A percentile compares a stretch with the other conserved stretches of the same genome.
Evolutionary conservation across 2,888 invertebrate genomes (phyloP).

Genomic region (Polymixis flavicincta): DNA sequence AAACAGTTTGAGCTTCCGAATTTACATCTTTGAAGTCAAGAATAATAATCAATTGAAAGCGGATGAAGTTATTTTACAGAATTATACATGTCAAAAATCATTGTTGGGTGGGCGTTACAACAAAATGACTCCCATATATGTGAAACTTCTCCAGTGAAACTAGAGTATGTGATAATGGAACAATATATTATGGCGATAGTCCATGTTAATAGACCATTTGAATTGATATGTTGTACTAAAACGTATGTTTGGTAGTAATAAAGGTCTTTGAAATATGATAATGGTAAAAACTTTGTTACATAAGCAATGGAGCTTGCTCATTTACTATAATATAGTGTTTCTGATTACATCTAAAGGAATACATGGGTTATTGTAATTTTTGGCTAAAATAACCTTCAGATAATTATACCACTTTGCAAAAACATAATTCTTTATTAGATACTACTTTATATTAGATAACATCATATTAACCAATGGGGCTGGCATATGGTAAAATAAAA

Average conservation of each 20-base stretch:
- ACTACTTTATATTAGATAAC: background rate
- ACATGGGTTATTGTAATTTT: background rate
- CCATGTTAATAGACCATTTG: constrained; percentile 30
- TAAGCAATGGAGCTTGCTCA: background rate
- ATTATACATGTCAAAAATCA: constrained; percentile 36
- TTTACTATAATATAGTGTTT: background rate
- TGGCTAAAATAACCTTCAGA: background rate
- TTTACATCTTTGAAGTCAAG: constrained; percentile 18
- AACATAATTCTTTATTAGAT: background rate
- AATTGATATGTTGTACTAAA: constrained; percentile 15
- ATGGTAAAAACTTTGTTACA: background rate
- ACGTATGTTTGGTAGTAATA: constrained; percentile 7
- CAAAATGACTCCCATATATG: constrained; percentile 40
- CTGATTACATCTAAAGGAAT: background rate
- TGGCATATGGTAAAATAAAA: background rate
- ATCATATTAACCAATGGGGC: background rate
- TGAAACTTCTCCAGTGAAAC: constrained; percentile 7
- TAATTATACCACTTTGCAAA: background rate
- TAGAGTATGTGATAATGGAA: constrained; percentile 39
- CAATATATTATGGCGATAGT: constrained; percentile 7
- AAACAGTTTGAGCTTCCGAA: background rate
- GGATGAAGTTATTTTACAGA: constrained; percentile 30
- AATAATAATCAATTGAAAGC: constrained; percentile 15
- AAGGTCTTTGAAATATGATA: constrained; percentile 9
- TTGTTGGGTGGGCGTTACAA: constrained; percentile 34